Evolutionary conservation across 92 coral and sea anemone genomes (phyloP).

Genomic region (Diadumene lineata): DNA sequence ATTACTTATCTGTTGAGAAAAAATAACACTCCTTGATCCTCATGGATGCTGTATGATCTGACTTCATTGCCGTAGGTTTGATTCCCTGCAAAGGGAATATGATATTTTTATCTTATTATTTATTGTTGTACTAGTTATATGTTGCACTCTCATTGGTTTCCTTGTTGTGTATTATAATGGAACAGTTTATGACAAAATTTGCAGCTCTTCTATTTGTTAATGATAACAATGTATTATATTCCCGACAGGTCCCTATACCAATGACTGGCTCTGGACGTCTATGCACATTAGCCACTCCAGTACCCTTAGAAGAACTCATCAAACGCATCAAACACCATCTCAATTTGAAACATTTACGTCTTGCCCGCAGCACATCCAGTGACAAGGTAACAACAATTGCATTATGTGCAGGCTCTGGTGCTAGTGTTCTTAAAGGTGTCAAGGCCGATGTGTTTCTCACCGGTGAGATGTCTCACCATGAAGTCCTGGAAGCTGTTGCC

Average conservation of each 20-base stretch:
- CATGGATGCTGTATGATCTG: no score
- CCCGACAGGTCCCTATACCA: constrained; percentile 65
- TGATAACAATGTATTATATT: constrained; percentile 3
- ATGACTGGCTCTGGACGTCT: constrained; percentile 89
- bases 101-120: no score
- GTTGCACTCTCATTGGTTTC: no score
- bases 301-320: constrained; percentile 56
- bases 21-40: no score
- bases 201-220: no score
- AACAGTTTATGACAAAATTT: no score
- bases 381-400: constrained; percentile 72
- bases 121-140: no score
- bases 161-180: no score
- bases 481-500: constrained; percentile 86
- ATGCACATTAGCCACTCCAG: constrained; percentile 62
- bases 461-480: constrained; percentile 99
- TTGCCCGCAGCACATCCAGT: constrained; percentile 43
- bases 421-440: constrained; percentile 74
- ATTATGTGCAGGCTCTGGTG: constrained; percentile 97
- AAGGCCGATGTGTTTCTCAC: constrained; percentile 89
- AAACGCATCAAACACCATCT: constrained; percentile 74
- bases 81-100: no score
- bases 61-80: no score
- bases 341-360: constrained; percentile 65
- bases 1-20: no score